Evolutionary conservation across 2,797 vertebrate species (phyloP), one percentile per base, ranked within the genome.

Genomic region (Halcyon smyrnensis): DNA sequence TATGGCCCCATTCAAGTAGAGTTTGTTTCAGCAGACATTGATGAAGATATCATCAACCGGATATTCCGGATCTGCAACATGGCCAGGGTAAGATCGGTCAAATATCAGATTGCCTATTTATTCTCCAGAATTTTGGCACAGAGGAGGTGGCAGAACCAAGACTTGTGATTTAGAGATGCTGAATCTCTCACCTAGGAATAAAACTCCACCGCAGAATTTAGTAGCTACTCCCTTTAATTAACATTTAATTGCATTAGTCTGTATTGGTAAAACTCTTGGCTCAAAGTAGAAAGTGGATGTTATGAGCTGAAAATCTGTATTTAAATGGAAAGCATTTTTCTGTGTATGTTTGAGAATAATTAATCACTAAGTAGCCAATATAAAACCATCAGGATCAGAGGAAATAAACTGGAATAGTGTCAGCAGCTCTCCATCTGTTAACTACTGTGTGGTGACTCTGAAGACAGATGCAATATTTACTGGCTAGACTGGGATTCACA

Each of bases 61-160:
- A 99, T 99, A 98, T 99, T 99, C 98, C 99, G 99, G 97, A 99
- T 99, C 98, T 99, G 99, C 97, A 99, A 99, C 98, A 99, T 99
- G 99, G 99, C 99, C 87, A 98, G 99, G 98, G 99, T 99, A 97
- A 94, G 96, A 48, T 2, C 20, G 12, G 10, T 2, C 6, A 84
- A 62, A 75, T 17, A 12, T 12, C 36, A 24, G 12, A 1, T 37
- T 48, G 10, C 2, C 37, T 30, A 0, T 39, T 27, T 77, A 15
- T 50, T 25, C 67, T 92, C 48, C 64, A n/a, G 81, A 86, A 8
- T 45, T 88, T 80, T 46, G 27, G 17, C 51, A 18, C 0, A 56
- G 1, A 51, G 57, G 9, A 87, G 80, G 78, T 92, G 27, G 43
- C 79, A 75, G 54, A 91, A 68, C 34, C 41, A 50, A 12, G 51